These are phyloP conservation scores for Auanema freiburgensis DNA, from an alignment of 2,888 invertebrate genomes.

Conservation along the genomic window DNA sequence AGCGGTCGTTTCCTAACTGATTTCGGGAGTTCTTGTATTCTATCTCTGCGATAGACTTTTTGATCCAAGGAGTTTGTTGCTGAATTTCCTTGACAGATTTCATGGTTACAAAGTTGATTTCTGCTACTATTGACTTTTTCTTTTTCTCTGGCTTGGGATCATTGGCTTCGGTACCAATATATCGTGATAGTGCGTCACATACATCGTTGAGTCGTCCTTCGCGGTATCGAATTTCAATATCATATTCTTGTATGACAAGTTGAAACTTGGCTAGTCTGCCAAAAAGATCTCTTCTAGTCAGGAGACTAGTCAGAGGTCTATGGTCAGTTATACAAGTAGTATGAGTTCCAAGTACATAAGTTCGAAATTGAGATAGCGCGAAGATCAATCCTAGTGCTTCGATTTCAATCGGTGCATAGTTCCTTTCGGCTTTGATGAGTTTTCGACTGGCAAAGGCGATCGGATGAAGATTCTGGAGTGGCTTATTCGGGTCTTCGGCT, in stretches of 20 bases:
- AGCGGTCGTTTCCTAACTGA: constrained; percentile 3
- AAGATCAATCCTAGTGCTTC: constrained; percentile 28
- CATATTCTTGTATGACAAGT: constrained; percentile 20
- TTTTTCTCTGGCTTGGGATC: background rate
- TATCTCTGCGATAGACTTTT: background rate
- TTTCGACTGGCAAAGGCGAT: constrained; percentile 32
- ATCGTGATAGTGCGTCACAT: constrained; percentile 28
- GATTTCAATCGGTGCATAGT: constrained; percentile 24
- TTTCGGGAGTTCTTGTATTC: background rate
- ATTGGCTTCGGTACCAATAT: constrained; percentile 8
- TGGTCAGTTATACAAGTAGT: constrained; percentile 27
- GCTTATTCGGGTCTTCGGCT: constrained; percentile 1
- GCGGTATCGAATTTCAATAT: constrained; percentile 35
- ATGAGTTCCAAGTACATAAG: constrained; percentile 26
- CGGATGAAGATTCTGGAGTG: constrained; percentile 4
- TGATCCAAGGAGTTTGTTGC: constrained; percentile 8
- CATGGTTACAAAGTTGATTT: background rate
- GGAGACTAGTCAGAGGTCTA: constrained; percentile 20
- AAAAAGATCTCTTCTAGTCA: constrained; percentile 22
- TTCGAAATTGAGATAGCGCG: constrained; percentile 20
- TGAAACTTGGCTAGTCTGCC: constrained; percentile 29
- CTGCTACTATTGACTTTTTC: background rate
- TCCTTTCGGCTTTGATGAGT: constrained; percentile 19
- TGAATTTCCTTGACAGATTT: constrained; percentile 9
- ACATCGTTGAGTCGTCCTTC: constrained; percentile 34